Base-by-base conservation (phyloP, 2,113 vertebrate genomes). In the Thamnaconus septentrionalis region DNA sequence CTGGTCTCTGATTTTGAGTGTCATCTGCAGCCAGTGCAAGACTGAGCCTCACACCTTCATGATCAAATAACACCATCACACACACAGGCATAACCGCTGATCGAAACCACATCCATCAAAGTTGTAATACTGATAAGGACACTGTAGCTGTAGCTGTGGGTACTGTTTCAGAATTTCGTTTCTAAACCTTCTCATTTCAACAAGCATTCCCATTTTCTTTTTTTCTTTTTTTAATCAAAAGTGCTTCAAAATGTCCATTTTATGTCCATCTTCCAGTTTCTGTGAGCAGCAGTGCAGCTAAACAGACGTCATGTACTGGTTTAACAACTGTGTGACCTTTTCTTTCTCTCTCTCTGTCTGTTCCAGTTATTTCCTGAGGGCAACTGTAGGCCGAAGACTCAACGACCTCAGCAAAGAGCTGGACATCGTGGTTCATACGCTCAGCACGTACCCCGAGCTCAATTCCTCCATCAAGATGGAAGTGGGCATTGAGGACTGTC, bases 381-480 rank as follows among this genome's bases (percentile, higher is more conserved):
- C 96, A 4, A 98, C 96, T 0, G 91, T 98, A 31, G 93, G 94
- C 90, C 93, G 96, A 56, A 85, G 96, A 69, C 89, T 98, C 73
- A 98, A 93, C 0, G 95, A 98, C 3, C 91, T 97, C 48, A 93
- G 90, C 73, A 98, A 96, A 79, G 96, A 98, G 86, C 93, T 96
- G 93, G 96, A 98, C 71, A 94, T 98, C 1, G 94, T 98, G 0
- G 96, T 98, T 43, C 96, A 98, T 79, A 98, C 96, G 0, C 94
- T 98, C 54, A 96, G 95, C 87, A 94, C 94, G 0, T 92, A 98
- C 78, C 96, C 96, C 0, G 96, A 98, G 78, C 91, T 98, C 85
- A 98, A 97, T 85, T 97, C 96, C 8, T 98, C 96, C 52, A 98
- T 98, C 84, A 98, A 96, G 89, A 98, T 98, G 96, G 96, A 98